phyloP scores from a whole-genome alignment of 1,140 invertebrate genomes.

The Pristionchus pacificus region DNA sequence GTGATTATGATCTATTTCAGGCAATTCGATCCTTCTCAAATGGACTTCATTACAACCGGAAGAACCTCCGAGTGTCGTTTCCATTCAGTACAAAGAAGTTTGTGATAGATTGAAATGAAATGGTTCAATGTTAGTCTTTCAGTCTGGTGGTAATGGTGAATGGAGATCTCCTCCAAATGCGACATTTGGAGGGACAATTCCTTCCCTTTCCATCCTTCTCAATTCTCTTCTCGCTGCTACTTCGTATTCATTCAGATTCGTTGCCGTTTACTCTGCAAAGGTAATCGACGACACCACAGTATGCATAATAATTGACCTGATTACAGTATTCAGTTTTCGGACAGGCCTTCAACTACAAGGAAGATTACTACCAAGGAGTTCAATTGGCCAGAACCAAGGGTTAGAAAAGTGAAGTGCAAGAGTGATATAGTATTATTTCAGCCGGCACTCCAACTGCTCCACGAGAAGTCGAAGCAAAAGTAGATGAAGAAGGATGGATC shows the following conservation, averaged over 20 bases:
- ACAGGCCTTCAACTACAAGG: too few species aligned
- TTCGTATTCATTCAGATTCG: constrained; percentile 53
- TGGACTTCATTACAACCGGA: constrained; percentile 49
- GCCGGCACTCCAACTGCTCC: constrained; percentile 52
- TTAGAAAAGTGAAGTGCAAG: constrained; percentile 11
- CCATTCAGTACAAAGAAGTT: constrained; percentile 45
- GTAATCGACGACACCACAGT: too few species aligned
- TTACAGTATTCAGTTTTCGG: constrained; percentile 33
- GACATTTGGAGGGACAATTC: constrained; percentile 39
- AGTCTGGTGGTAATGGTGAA: constrained; percentile 41
- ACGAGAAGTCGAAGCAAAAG: constrained; percentile 37
- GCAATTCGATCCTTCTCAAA: constrained; percentile 41
- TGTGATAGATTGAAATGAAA: constrained; percentile 1
- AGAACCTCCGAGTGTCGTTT: constrained; percentile 33
- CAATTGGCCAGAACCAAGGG: constrained; percentile 53
- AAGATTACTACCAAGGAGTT: constrained; percentile 44
- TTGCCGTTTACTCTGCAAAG: constrained; percentile 44
- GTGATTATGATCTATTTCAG: not conserved
- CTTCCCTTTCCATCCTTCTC: constrained; percentile 13
- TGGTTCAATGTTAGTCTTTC: constrained; percentile 13
- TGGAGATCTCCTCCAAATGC: constrained; percentile 45
- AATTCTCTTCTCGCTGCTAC: constrained; percentile 46
- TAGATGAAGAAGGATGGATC: constrained; percentile 50
- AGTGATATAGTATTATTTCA: constrained; percentile 19
- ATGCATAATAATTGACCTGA: constrained; percentile 34